These are phyloP conservation scores for Proctacanthus coquilletti DNA, from an alignment of 1,140 invertebrate genomes.

Conservation along the genomic window DNA sequence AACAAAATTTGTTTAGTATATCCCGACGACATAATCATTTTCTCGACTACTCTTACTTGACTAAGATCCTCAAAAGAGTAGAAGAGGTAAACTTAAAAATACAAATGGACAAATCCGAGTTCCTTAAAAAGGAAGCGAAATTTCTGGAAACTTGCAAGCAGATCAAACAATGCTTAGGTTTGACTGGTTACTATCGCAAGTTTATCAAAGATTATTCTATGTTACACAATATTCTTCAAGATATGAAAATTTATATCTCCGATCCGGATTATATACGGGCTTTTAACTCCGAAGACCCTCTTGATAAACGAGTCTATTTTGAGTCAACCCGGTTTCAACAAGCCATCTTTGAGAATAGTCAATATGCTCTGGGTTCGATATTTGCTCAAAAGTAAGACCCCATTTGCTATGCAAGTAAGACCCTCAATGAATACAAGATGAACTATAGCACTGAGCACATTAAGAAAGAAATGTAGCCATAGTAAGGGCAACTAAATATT, in stretches of 20 bases:
- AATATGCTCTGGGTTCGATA: slow-evolving; percentile 17
- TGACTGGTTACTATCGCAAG: not conserved
- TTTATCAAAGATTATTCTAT: not conserved
- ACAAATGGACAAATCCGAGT: slow-evolving; percentile 14
- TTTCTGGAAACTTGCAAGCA: slow-evolving; percentile 6
- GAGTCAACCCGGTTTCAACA: too few species aligned
- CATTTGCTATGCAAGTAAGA: slow-evolving; percentile 22
- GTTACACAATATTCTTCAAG: not conserved
- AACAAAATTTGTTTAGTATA: not conserved
- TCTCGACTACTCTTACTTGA: not conserved
- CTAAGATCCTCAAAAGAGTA: slow-evolving; percentile 8
- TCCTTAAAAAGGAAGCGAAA: slow-evolving; percentile 10
- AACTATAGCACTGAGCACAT: slow-evolving; percentile 29
- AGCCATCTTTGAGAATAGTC: slow-evolving; percentile 5
- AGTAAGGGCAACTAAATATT: slow-evolving; percentile 22
- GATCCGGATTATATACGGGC: too few species aligned
- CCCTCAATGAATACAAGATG: slow-evolving; percentile 20
- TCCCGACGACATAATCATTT: not conserved
- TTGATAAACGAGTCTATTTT: too few species aligned
- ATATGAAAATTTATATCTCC: too few species aligned
- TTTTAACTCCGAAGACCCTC: too few species aligned
- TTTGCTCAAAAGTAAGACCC: slow-evolving; percentile 17
- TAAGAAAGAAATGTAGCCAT: slow-evolving; percentile 32
- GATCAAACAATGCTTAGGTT: not conserved
- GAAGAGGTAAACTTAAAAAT: slow-evolving; percentile 11